A percentile compares a stretch with the other conserved stretches of the same genome.
phyloP scores from a whole-genome alignment of 2,888 invertebrate species.

The Petrophora chlorosata region DNA sequence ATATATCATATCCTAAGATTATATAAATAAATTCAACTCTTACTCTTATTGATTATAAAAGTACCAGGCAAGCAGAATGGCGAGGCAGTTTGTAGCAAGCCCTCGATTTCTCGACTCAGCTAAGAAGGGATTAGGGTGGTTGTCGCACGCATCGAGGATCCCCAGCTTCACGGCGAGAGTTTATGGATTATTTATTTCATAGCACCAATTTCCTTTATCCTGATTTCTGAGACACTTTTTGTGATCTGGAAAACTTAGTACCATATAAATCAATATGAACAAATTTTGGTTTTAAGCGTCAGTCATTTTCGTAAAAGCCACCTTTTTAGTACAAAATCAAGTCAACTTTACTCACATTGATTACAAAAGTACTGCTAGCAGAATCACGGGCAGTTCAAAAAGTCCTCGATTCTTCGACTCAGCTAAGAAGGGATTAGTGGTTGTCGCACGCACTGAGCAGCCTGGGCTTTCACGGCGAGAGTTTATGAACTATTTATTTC shows the following conservation, averaged over 20 bases:
- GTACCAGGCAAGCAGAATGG: slow-evolving; percentile 48
- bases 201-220: slow-evolving; percentile 34
- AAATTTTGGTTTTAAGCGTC: too few species aligned
- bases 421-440: slow-evolving; percentile 71
- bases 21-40: slow-evolving; percentile 7
- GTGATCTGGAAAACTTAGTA: neutral
- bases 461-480: slow-evolving; percentile 39
- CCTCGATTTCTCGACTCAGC: slow-evolving; percentile 65
- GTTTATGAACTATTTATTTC: slow-evolving; percentile 50
- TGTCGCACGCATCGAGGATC: slow-evolving; percentile 60
- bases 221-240: slow-evolving; percentile 25
- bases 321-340: too few species aligned
- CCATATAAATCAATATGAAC: too few species aligned
- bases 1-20: too few species aligned
- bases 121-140: slow-evolving; percentile 69
- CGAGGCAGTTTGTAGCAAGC: slow-evolving; percentile 53
- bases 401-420: slow-evolving; percentile 63
- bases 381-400: slow-evolving; percentile 52
- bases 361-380: slow-evolving; percentile 43
- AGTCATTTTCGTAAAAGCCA: too few species aligned
- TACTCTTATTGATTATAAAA: slow-evolving; percentile 33
- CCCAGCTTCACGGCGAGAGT: slow-evolving; percentile 38
- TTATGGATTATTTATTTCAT: slow-evolving; percentile 50
- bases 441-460: slow-evolving; percentile 62
- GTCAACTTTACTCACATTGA: slow-evolving; percentile 19